Evolutionary conservation across 1,140 invertebrate genomes (phyloP), one percentile per base, ranked within the genome.

Genomic region (Caenorhabditis briggsae): DNA sequence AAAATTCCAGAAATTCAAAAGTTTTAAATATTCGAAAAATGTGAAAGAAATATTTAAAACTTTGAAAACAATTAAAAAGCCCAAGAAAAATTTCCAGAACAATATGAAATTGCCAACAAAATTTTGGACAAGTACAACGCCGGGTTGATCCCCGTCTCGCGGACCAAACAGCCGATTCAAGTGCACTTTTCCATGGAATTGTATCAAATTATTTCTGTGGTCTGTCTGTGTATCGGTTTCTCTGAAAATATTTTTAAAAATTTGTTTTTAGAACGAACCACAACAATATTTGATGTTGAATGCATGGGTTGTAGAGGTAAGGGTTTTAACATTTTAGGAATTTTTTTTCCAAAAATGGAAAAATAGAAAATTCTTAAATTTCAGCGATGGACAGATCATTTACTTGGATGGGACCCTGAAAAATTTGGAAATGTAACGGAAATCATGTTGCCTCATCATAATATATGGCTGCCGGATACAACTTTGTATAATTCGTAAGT

Each of bases 381-480:
- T 64, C 87, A 88, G 88, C 59, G 88, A 53, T 88, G 88, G 88
- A 64, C 59, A 33, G 88, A 89, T 46, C 82, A 87, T 48, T 56
- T 89, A 8, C 78, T 89, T 1, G 65, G 83, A 20, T 89, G 88
- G 88, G 88, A 89, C 23, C 88, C 88, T 5, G 84, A 85, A 18
- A 83, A 89, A 43, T 89, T 83, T 55, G 82, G 53, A 11, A 87
- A 87, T 59, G 41, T 89, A n/a, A 89, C 61, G 0, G 87, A 88
- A 65, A 88, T 89, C 20, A 84, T 84, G 59, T 33, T 89, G 12
- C 88, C 88, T 25, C 74, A 88, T 84, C 23, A 89, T 59, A 46
- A 58, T 25, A 86, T 89, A 23, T 89, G 88, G 88, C 14, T 89
- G 9, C 88, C 88, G 7, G 88, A 88, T 87, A 88, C 88, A 1